Percentiles rank a stretch among this genome's conserved stretches.
Conservation (phyloP, 2,797 vertebrate genomes). For the Salarias fasciatus region DNA sequence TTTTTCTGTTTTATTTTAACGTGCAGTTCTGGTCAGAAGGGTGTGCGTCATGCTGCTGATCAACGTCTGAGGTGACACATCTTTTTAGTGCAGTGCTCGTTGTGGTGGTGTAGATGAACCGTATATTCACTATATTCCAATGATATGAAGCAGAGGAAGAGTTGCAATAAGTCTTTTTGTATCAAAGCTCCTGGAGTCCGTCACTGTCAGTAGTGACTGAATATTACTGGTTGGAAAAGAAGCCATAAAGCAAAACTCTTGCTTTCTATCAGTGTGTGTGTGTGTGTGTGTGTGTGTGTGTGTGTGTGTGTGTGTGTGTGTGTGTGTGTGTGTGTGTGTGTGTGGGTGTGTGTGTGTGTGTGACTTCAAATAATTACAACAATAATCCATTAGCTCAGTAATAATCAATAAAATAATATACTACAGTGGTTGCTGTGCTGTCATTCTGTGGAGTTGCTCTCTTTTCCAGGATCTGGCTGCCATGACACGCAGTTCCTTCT, state of each 20-base stretch:
- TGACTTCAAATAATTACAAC: conserved; percentile 50
- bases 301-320: conserved; percentile 64
- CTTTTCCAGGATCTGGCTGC: conserved; percentile 53
- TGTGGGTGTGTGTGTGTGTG: conserved; percentile 61
- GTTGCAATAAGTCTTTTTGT: conserved; percentile 66
- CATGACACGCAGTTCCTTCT: conserved; percentile 33
- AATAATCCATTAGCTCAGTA: neutral
- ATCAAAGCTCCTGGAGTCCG: conserved; percentile 22
- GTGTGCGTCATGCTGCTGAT: too few species aligned
- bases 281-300: conserved; percentile 62
- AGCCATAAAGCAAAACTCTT: conserved; percentile 68
- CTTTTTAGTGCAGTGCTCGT: conserved; percentile 21
- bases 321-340: conserved; percentile 62
- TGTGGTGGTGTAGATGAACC: conserved; percentile 44
- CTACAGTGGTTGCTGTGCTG: conserved; percentile 41
- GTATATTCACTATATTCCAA: conserved; percentile 26
- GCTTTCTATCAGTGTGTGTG: conserved; percentile 61
- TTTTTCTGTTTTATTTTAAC: neutral
- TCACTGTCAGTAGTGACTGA: conserved; percentile 15
- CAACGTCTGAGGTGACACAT: conserved; percentile 14
- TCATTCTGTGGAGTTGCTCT: conserved; percentile 38
- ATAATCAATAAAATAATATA: conserved; percentile 5
- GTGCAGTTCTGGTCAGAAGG: neutral
- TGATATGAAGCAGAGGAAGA: conserved; percentile 35
- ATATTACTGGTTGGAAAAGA: conserved; percentile 54